Percentiles rank a stretch among this genome's conserved stretches.
Conservation (phyloP, 2,888 invertebrate species). For the Nomada fucata region DNA sequence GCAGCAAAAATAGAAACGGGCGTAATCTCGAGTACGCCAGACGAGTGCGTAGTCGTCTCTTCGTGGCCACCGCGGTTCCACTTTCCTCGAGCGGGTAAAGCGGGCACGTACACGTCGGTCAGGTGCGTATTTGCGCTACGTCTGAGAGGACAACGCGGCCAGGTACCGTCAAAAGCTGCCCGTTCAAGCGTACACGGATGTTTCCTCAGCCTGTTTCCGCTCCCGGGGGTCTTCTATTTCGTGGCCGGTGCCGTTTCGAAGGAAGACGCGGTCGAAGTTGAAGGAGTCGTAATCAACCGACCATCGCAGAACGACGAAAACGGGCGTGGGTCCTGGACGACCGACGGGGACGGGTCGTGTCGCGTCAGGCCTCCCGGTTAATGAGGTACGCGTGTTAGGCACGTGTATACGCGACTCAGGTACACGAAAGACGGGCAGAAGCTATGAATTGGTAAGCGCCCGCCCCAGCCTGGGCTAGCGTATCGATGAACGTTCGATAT, state of each 20-base stretch:
- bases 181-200: constrained; percentile 46
- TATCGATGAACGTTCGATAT: constrained; percentile 26
- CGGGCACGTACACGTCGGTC: constrained; percentile 19
- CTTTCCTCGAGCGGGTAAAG: constrained; percentile 25
- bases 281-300: constrained; percentile 11
- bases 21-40: constrained; percentile 5
- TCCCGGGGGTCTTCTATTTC: constrained; percentile 30
- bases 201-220: constrained; percentile 27
- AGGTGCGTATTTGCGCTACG: constrained; percentile 61
- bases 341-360: neutral
- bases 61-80: neutral
- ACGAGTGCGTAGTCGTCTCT: neutral
- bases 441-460: constrained; percentile 68
- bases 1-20: constrained; percentile 6
- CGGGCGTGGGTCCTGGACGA: neutral
- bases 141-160: constrained; percentile 36
- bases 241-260: constrained; percentile 57
- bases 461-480: constrained; percentile 20
- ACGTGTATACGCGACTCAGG: constrained; percentile 58
- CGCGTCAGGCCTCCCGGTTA: constrained; percentile 58
- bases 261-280: constrained; percentile 38
- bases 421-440: constrained; percentile 45
- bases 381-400: constrained; percentile 63
- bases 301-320: constrained; percentile 5
- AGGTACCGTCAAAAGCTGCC: constrained; percentile 48